Evolutionary conservation across 2,888 invertebrate species (phyloP).

Genomic region (Metellina segmentata): DNA sequence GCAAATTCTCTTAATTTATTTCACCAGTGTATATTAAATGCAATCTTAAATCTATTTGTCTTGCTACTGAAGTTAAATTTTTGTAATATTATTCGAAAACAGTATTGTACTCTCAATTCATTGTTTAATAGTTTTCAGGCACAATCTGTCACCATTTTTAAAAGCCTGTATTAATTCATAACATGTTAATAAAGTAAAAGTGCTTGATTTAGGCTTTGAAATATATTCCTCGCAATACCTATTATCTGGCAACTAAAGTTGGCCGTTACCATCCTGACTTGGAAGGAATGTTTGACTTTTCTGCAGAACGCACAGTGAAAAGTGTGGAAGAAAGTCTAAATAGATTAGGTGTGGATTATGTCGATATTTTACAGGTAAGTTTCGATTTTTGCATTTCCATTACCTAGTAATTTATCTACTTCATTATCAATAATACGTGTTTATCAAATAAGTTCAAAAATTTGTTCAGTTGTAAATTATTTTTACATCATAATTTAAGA

Average conservation of each 20-base stretch:
- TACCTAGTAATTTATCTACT: background rate
- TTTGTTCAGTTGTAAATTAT: background rate
- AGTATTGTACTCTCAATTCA: background rate
- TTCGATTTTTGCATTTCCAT: background rate
- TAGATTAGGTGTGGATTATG: slow-evolving; percentile 88
- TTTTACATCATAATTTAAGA: background rate
- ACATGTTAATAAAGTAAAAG: no score
- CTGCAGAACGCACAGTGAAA: slow-evolving; percentile 86
- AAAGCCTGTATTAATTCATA: no score
- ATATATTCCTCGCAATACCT: slow-evolving; percentile 89
- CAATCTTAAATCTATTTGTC: background rate
- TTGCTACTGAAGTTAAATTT: slow-evolving; percentile 4
- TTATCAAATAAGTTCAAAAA: background rate
- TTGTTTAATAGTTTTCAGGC: background rate
- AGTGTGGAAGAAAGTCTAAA: slow-evolving; percentile 89
- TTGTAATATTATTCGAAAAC: background rate
- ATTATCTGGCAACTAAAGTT: slow-evolving; percentile 94
- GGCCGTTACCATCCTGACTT: slow-evolving; percentile 89
- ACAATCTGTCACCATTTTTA: background rate
- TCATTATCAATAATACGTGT: background rate
- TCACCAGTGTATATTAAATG: background rate
- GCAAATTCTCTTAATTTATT: no score
- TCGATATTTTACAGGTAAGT: slow-evolving; percentile 92
- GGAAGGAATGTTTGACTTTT: slow-evolving; percentile 92
- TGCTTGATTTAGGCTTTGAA: slow-evolving; percentile 84